These are phyloP conservation scores for Mamestra configurata DNA, from an alignment of 1,140 invertebrate genomes.

Conservation along the genomic window DNA sequence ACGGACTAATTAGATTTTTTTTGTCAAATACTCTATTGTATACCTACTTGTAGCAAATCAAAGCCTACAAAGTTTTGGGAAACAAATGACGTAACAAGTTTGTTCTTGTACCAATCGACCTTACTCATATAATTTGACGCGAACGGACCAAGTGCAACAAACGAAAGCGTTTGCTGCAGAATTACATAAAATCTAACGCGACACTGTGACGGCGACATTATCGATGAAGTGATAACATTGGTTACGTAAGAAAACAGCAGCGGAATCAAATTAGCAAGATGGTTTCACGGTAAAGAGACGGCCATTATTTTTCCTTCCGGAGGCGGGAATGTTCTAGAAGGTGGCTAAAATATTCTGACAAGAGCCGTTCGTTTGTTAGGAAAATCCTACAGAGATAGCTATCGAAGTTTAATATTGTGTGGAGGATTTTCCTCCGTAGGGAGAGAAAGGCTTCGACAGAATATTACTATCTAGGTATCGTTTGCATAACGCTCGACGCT, in stretches of 20 bases:
- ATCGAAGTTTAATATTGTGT: too few species aligned
- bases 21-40: too few species aligned
- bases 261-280: conserved; percentile 1
- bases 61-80: background rate
- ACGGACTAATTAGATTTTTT: too few species aligned
- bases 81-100: conserved; percentile 11
- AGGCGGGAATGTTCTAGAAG: background rate
- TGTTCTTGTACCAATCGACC: background rate
- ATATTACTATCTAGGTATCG: too few species aligned
- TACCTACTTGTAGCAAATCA: too few species aligned
- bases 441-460: too few species aligned
- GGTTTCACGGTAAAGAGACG: background rate
- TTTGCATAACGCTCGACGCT: too few species aligned
- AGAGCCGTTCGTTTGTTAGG: too few species aligned
- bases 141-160: conserved; percentile 1
- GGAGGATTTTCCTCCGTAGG: too few species aligned
- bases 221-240: conserved; percentile 12
- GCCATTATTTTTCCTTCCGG: background rate
- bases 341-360: background rate
- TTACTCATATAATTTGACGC: background rate
- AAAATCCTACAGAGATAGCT: too few species aligned
- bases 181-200: conserved; percentile 32
- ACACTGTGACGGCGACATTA: conserved; percentile 12
- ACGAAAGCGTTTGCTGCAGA: conserved; percentile 9
- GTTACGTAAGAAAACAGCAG: background rate